A percentile compares a stretch with the other conserved stretches of the same genome.
These are phyloP conservation scores for Pygmarrhopalites habei DNA, from an alignment of 1,140 invertebrate species.

Conservation along the genomic window DNA sequence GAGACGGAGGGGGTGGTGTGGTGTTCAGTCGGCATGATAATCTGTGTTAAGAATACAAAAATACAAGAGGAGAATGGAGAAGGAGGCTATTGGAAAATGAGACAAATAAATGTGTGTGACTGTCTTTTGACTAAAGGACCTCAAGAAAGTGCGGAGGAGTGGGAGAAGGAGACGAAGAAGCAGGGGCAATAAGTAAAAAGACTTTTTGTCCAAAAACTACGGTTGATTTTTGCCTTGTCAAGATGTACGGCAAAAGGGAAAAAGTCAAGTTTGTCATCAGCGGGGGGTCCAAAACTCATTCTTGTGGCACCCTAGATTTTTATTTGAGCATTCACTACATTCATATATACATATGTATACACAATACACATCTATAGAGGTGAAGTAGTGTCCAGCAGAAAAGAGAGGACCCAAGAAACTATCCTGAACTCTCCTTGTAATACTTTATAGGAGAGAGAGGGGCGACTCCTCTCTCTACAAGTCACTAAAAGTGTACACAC, in stretches of 20 bases:
- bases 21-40: not conserved
- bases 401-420: too few relatives aligned
- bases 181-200: too few relatives aligned
- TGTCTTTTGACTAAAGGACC: conserved; percentile 7
- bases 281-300: conserved; percentile 25
- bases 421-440: too few relatives aligned
- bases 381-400: too few relatives aligned
- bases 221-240: not conserved
- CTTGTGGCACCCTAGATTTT: conserved; percentile 16
- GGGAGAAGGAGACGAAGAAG: too few relatives aligned
- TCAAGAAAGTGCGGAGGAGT: not conserved
- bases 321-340: conserved; percentile 6
- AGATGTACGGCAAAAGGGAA: conserved; percentile 9
- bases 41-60: not conserved
- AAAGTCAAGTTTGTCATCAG: conserved; percentile 10
- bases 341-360: not conserved
- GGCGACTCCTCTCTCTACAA: too few relatives aligned
- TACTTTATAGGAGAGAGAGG: too few relatives aligned
- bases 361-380: too few relatives aligned
- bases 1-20: too few relatives aligned
- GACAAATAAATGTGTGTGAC: conserved; percentile 16
- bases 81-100: conserved; percentile 18
- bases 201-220: too few relatives aligned
- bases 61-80: conserved; percentile 5
- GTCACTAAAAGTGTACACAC: too few relatives aligned